phyloP scores from a whole-genome alignment of 2,888 invertebrate genomes.

The Gymnoscelis rufifasciata region DNA sequence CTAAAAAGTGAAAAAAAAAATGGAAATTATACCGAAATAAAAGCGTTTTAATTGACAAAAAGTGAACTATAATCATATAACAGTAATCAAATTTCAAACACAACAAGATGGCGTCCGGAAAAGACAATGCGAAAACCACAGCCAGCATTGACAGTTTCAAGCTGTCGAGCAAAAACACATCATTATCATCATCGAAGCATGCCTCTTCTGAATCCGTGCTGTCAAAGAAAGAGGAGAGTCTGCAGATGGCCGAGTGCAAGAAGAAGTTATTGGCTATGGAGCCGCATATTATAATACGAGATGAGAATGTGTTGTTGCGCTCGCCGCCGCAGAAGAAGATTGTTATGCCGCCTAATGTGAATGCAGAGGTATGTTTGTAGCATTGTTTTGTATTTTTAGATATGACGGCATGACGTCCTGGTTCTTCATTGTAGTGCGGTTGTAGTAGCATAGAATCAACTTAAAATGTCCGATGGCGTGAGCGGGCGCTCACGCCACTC shows the following conservation, averaged over 20 bases:
- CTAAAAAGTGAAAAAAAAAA: slow-evolving; percentile 12
- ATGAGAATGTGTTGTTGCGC: slow-evolving; percentile 67
- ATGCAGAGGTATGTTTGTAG: slow-evolving; percentile 59
- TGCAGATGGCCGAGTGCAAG: slow-evolving; percentile 74
- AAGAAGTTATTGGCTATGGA: slow-evolving; percentile 71
- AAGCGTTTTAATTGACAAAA: too few relatives aligned
- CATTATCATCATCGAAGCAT: slow-evolving; percentile 64
- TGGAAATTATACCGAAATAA: slow-evolving; percentile 7
- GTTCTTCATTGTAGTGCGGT: too few relatives aligned
- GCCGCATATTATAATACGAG: slow-evolving; percentile 70
- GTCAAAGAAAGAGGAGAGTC: slow-evolving; percentile 66
- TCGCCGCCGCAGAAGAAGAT: slow-evolving; percentile 76
- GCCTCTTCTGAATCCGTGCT: slow-evolving; percentile 72
- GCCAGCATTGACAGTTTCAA: slow-evolving; percentile 72
- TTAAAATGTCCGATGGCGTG: too few relatives aligned
- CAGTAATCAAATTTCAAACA: not conserved
- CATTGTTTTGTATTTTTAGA: not conserved
- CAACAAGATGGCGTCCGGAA: slow-evolving; percentile 63
- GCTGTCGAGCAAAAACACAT: slow-evolving; percentile 67
- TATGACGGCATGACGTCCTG: too few relatives aligned
- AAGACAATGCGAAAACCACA: slow-evolving; percentile 66
- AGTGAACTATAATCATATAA: not conserved
- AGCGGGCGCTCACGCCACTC: too few relatives aligned
- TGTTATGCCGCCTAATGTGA: slow-evolving; percentile 67
- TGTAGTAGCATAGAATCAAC: too few relatives aligned